Percentiles rank a stretch among this genome's conserved stretches.
Evolutionary conservation across 92 coral and sea anemone genomes (phyloP).

Genomic region (Parazoanthus swiftii): DNA sequence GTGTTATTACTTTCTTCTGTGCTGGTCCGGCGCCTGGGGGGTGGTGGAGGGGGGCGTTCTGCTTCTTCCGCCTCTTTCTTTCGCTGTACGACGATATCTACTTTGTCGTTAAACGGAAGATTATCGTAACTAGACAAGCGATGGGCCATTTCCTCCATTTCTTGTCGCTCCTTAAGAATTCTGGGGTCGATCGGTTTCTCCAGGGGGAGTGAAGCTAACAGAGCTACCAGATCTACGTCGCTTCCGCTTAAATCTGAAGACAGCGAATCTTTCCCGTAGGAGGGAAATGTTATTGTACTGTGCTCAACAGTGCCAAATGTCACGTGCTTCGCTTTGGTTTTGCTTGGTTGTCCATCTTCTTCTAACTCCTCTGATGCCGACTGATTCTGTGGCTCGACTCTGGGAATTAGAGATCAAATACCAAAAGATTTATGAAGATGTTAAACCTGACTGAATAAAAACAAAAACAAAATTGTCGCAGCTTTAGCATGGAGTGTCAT

Average conservation of each 20-base stretch:
- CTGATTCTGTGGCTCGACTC: not conserved
- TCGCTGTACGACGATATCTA: slow-evolving; percentile 50
- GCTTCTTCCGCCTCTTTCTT: slow-evolving; percentile 47
- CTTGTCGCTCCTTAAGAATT: slow-evolving; percentile 56
- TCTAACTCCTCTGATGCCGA: slow-evolving; percentile 34
- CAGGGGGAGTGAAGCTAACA: slow-evolving; percentile 73
- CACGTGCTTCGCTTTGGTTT: slow-evolving; percentile 68
- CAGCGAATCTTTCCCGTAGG: slow-evolving; percentile 30
- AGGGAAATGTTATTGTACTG: slow-evolving; percentile 7
- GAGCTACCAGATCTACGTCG: slow-evolving; percentile 72
- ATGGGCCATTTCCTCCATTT: slow-evolving; percentile 61
- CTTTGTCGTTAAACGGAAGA: slow-evolving; percentile 65
- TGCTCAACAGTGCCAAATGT: slow-evolving; percentile 75
- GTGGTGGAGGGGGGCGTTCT: slow-evolving; percentile 20
- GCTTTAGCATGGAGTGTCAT: too few relatives aligned
- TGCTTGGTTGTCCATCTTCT: slow-evolving; percentile 45
- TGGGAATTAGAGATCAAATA: not conserved
- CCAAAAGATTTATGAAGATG: not conserved
- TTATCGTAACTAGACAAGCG: slow-evolving; percentile 83
- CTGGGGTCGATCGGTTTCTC: slow-evolving; percentile 61
- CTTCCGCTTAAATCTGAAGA: slow-evolving; percentile 50
- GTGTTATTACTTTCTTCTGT: not conserved
- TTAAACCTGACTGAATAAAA: not conserved
- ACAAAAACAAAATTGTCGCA: not conserved
- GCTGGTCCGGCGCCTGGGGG: slow-evolving; percentile 19